phyloP scores from a whole-genome alignment of 2,113 vertebrate species.

The Hystrix cristata region DNA sequence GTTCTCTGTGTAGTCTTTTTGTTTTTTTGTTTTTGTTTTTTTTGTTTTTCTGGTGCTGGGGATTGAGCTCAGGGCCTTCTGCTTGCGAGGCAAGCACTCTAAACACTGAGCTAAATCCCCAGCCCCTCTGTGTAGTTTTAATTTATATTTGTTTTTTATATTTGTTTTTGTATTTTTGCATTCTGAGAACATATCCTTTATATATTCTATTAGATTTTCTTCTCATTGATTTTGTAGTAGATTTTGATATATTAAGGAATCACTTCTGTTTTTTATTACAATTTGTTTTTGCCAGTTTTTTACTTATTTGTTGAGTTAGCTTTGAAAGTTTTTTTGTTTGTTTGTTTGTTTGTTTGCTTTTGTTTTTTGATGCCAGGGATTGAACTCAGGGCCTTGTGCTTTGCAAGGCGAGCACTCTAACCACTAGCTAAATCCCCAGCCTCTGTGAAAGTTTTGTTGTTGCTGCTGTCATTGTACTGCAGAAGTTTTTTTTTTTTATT shows the following conservation, averaged over 20 bases:
- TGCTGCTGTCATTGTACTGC: not conserved
- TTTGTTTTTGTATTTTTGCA: not conserved
- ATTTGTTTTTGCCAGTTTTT: not conserved
- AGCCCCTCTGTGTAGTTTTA: not conserved
- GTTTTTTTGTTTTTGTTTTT: not conserved
- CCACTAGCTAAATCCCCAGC: too few relatives aligned
- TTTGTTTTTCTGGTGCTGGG: too few relatives aligned
- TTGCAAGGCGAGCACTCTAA: too few relatives aligned
- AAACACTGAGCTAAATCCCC: too few relatives aligned
- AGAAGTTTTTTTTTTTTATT: not conserved
- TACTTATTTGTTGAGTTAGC: not conserved
- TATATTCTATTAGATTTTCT: not conserved
- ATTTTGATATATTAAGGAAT: not conserved
- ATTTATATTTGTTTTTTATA: slow-evolving; percentile 42
- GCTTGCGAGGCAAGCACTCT: too few relatives aligned
- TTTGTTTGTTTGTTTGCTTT: not conserved
- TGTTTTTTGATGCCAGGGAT: too few relatives aligned
- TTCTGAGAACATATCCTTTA: not conserved
- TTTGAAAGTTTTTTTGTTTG: not conserved
- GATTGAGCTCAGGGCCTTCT: too few relatives aligned
- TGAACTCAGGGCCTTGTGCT: too few relatives aligned
- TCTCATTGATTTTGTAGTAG: not conserved
- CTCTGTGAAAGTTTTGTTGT: not conserved
- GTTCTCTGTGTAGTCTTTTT: slow-evolving; percentile 40
- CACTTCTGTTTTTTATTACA: not conserved